Base-by-base conservation (phyloP, 2,797 vertebrate genomes). In the Urophycis tenuis region DNA sequence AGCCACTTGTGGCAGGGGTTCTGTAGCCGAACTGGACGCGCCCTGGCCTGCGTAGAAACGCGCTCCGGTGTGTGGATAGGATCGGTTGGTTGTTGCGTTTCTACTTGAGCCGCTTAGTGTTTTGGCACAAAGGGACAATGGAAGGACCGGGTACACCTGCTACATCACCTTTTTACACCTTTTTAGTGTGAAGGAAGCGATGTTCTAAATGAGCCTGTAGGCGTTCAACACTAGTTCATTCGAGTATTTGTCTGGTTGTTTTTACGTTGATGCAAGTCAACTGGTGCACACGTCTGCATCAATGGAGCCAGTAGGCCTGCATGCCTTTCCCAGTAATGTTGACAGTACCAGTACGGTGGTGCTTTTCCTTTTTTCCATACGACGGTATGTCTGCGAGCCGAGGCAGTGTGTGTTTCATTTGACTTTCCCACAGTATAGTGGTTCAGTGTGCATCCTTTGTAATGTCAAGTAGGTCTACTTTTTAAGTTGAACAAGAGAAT, bases 91-190 rank as follows among this genome's bases (percentile, higher is more conserved):
- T 15, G 17, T 73, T 5, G 64, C 60, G 69, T 67, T 73, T 75
- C 19, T 3, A 41, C 29, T 39, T 35, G 53, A 33, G 32, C 33
- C 74, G 29, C 73, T 72, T 49, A 74, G 82, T 53, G 72, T 70
- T 74, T 74, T 34, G 75, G 74, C 6, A 64, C 9, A 25, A 32
- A 74, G 25, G 78, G 78, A 84, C 77, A 86, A 83, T 80, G 85
- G 75, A 79, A 83, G 82, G 72, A 77, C 78, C 70, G 33, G 33
- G 69, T 31, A 73, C 71, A 72, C 30, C 60, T 67, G 60, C 25
- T 67, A 25, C 60, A 29, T 10, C 60, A 10, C 53, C 2, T 15
- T 7, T 53, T 7, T 53, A 53, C 49, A 60, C 53, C 53, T 60
- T 22, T 60, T 22, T 60, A 10, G 53, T 60, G 53, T 60, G 22